Percentiles rank a stretch among this genome's conserved stretches.
These are phyloP conservation scores for Brachirus orientalis DNA, from an alignment of 2,113 vertebrate species.

Conservation along the genomic window DNA sequence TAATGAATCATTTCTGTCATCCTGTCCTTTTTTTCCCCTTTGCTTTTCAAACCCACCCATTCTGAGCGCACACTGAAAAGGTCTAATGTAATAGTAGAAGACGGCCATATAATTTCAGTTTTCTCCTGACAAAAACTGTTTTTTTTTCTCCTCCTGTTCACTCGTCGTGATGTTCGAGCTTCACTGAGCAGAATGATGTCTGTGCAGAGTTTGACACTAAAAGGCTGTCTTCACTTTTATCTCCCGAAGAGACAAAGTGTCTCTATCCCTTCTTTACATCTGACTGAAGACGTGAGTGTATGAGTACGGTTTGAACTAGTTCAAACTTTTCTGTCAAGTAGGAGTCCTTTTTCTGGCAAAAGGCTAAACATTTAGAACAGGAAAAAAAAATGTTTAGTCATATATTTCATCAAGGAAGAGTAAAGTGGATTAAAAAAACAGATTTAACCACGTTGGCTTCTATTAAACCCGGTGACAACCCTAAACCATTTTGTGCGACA, in stretches of 20 bases:
- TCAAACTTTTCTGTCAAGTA: too few relatives aligned
- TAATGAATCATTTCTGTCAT: not conserved
- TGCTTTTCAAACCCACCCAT: not conserved
- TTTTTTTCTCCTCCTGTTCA: not conserved
- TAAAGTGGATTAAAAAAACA: too few relatives aligned
- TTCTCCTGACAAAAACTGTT: not conserved
- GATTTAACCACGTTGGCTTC: not conserved
- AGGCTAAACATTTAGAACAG: too few relatives aligned
- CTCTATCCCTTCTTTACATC: not conserved
- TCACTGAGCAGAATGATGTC: not conserved
- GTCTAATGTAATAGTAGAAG: not conserved
- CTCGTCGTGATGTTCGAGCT: not conserved
- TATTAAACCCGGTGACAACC: too few relatives aligned
- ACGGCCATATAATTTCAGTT: not conserved
- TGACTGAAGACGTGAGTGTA: not conserved
- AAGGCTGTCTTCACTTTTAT: slow-evolving; percentile 1
- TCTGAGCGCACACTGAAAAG: not conserved
- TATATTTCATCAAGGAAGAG: too few relatives aligned
- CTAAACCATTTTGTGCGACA: too few relatives aligned
- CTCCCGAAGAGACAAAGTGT: too few relatives aligned
- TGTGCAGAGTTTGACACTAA: not conserved
- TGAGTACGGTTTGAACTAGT: too few relatives aligned
- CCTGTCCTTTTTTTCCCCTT: not conserved
- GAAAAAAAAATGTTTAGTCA: too few relatives aligned
- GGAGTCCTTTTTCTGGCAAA: too few relatives aligned